Base-by-base conservation (phyloP, 2,113 vertebrate species). In the Helogale parvula region DNA sequence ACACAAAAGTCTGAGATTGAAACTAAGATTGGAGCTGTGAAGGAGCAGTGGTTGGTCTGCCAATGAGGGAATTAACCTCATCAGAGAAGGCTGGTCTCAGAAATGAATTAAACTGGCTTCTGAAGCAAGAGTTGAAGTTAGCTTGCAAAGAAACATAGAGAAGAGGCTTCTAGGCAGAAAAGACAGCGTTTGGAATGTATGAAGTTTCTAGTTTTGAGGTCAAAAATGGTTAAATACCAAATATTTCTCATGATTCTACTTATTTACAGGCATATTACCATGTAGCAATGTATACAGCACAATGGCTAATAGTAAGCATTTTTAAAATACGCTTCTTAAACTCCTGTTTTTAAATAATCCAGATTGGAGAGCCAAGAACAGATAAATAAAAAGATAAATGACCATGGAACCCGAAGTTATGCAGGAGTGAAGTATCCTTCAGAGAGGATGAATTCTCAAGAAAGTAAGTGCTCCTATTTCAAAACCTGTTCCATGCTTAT, bases 171-270 rank as follows among this genome's bases (percentile, higher is more conserved):
- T 16, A 54, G 65, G 50, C 33, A 52, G 84, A 95, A 31, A 35
- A 92, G 74, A 68, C 31, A 88, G 50, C 47, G 25, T 0, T 52
- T n/a, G 60, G 87, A 35, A 52, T 14, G 13, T 69, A 63, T n/a
- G 81, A 72, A 52, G 76, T 17, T 60, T 8, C 38, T 90, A 4
- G 52, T 88, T 96, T 88, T 45, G 77, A 96, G 69, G 23, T 88
- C 7, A 90, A 54, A 68, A 90, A 63, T 90, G 38, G 35, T 82
- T 72, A 80, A 86, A 57, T 83, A 72, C 86, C 72, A 89, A 38
- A 16, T 29, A 19, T 50, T 33, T 86, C 45, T 10, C 27, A 16
- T 0, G 23, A 45, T 23, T 93, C 33, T 65, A 17, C 38, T 89
- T 74, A 54, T 68, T 92, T 96, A 66, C 0, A 38, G 81, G 41